phyloP scores from a whole-genome alignment of 2,888 invertebrate genomes.

The Plutella xylostella region DNA sequence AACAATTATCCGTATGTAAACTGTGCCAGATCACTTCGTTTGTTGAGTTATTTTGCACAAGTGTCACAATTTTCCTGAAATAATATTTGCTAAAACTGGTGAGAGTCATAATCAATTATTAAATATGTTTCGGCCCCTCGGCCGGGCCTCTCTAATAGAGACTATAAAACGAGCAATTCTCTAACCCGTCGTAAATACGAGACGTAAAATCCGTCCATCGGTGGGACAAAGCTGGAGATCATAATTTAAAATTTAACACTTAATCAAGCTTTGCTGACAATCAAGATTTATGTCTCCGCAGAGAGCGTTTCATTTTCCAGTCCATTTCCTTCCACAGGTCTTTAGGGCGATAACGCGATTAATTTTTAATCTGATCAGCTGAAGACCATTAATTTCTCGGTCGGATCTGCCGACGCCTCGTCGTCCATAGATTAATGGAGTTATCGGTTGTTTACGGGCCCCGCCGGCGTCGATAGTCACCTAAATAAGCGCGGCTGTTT shows the following conservation, averaged over 20 bases:
- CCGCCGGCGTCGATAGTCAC: neutral
- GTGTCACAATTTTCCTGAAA: no score
- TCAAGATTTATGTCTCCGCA: constrained; percentile 44
- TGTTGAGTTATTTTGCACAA: no score
- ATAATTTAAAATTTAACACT: constrained; percentile 63
- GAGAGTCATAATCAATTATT: neutral
- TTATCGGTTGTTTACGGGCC: constrained; percentile 27
- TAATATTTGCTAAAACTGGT: no score
- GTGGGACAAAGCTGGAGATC: constrained; percentile 23
- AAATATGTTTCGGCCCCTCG: neutral
- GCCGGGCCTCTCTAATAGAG: neutral
- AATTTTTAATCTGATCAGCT: constrained; percentile 49
- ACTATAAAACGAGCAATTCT: neutral
- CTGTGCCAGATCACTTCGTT: no score
- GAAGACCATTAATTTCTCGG: constrained; percentile 27
- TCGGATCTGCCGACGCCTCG: constrained; percentile 9
- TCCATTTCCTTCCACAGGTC: constrained; percentile 43
- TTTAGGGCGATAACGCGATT: constrained; percentile 41
- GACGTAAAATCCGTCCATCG: neutral
- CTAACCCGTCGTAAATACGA: neutral
- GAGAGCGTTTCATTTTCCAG: constrained; percentile 49
- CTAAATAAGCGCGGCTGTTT: constrained; percentile 27
- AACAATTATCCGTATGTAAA: no score
- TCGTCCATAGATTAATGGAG: constrained; percentile 27
- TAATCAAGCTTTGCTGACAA: constrained; percentile 58